Conservation (phyloP, 2,888 invertebrate genomes). For the Saturnia pavonia region DNA sequence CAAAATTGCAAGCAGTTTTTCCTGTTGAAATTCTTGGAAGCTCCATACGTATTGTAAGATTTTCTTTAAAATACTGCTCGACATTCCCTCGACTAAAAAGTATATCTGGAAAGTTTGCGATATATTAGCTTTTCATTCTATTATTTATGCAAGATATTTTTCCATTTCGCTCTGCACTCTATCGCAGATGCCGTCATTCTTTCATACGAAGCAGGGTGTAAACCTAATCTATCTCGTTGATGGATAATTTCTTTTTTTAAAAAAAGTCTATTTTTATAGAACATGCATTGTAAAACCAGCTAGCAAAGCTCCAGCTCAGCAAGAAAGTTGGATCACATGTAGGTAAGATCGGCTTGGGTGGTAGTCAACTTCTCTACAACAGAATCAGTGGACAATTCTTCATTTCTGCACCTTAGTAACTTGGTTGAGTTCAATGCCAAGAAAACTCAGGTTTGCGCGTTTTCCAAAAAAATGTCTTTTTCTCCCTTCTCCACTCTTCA, state of each 20-base stretch:
- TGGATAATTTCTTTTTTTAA: no score
- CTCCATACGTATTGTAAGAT: slow-evolving; percentile 28
- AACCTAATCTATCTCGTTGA: no score
- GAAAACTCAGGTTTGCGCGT: no score
- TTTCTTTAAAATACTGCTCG: slow-evolving; percentile 62
- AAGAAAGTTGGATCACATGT: no score
- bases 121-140: not conserved
- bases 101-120: slow-evolving; percentile 76
- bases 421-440: no score
- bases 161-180: not conserved
- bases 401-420: not conserved
- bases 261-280: no score
- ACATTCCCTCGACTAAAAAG: slow-evolving; percentile 79
- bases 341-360: not conserved
- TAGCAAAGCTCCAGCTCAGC: no score
- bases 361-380: not conserved
- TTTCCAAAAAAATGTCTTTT: no score
- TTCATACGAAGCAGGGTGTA: no score
- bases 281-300: no score
- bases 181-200: not conserved
- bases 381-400: not conserved
- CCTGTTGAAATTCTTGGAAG: slow-evolving; percentile 59
- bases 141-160: not conserved
- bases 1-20: slow-evolving; percentile 57
- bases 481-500: no score